Conservation (phyloP, 1,140 invertebrate species). For the Platyura marginata region DNA sequence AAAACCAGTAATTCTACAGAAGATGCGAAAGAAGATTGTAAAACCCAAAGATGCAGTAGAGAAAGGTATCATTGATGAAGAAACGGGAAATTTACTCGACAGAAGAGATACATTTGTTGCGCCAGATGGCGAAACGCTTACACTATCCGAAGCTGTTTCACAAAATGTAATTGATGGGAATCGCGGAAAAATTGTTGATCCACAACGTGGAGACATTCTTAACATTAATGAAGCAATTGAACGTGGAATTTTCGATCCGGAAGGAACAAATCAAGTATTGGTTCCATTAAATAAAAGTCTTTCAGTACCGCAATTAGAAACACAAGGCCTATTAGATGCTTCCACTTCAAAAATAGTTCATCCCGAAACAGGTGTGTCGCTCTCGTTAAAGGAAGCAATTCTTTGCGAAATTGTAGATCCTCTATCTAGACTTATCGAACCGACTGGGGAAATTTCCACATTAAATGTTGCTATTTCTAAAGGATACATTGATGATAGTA, state of each 20-base stretch:
- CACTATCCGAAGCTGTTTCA: constrained; percentile 56
- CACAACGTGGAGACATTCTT: constrained; percentile 55
- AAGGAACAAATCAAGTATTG: constrained; percentile 53
- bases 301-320: constrained; percentile 59
- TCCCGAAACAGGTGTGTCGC: constrained; percentile 61
- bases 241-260: constrained; percentile 63
- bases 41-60: constrained; percentile 49
- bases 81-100: constrained; percentile 51
- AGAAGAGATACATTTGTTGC: constrained; percentile 28
- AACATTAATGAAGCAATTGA: constrained; percentile 69
- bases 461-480: constrained; percentile 61
- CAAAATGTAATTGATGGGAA: constrained; percentile 53
- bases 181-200: constrained; percentile 63
- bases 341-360: constrained; percentile 66
- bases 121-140: constrained; percentile 38
- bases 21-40: constrained; percentile 53
- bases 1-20: constrained; percentile 55
- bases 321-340: constrained; percentile 68
- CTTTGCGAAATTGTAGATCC: constrained; percentile 74
- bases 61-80: constrained; percentile 51
- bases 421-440: constrained; percentile 38
- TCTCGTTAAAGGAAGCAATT: constrained; percentile 65
- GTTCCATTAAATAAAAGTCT: constrained; percentile 65
- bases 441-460: constrained; percentile 42
- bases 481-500: constrained; percentile 54